Conservation (phyloP, 2,888 invertebrate genomes). For the Acanthococcus lagerstroemiae region DNA sequence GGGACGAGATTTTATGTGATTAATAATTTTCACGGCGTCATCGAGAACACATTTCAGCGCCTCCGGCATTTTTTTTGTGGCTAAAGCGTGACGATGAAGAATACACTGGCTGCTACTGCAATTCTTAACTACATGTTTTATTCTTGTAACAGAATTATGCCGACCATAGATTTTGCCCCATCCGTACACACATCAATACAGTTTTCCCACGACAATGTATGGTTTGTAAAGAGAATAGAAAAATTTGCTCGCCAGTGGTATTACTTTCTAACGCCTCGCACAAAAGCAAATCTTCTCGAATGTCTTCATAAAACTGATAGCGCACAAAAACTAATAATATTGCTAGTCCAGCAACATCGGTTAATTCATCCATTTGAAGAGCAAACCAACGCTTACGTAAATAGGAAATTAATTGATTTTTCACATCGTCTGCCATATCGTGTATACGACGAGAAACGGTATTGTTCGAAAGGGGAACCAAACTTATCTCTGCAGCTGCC, state of each 20-base stretch:
- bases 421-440: background rate
- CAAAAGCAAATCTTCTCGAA: conserved; percentile 14
- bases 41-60: conserved; percentile 21
- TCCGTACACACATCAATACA: conserved; percentile 22
- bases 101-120: conserved; percentile 25
- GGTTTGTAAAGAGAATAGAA: conserved; percentile 8
- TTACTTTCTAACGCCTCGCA: conserved; percentile 20
- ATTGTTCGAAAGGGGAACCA: background rate
- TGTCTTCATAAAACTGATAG: background rate
- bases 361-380: background rate
- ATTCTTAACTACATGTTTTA: conserved; percentile 12
- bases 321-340: background rate
- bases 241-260: conserved; percentile 17
- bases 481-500: background rate
- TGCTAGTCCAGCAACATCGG: background rate
- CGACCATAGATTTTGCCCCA: conserved; percentile 18
- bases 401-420: background rate
- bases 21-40: conserved; percentile 32
- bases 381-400: background rate
- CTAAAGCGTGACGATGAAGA: conserved; percentile 15
- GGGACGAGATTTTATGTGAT: conserved; percentile 35
- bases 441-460: background rate
- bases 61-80: conserved; percentile 16
- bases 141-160: conserved; percentile 22
- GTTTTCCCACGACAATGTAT: conserved; percentile 11